phyloP scores from a whole-genome alignment of 2,888 invertebrate genomes.

The Stenotaenia linearis region DNA sequence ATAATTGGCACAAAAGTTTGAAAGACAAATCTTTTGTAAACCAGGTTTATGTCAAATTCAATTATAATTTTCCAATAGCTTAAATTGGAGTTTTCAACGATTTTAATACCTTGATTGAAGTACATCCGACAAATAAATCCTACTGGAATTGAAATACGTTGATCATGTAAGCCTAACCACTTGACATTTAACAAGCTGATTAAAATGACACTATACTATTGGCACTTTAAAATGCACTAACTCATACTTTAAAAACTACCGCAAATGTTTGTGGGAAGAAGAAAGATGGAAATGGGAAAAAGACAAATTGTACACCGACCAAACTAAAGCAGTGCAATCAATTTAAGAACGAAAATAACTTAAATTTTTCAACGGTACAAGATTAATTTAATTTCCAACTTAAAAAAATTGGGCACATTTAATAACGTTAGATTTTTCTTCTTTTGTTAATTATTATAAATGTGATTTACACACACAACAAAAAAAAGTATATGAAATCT shows the following conservation, averaged over 20 bases:
- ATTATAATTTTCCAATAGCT: background rate
- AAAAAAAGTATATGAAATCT: background rate
- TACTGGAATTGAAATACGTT: background rate
- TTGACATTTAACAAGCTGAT: background rate
- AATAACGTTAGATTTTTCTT: background rate
- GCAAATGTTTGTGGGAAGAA: slow-evolving; percentile 4
- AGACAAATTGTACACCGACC: background rate
- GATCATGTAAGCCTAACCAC: background rate
- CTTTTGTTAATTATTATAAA: background rate
- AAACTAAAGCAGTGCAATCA: background rate
- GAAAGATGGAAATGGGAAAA: background rate
- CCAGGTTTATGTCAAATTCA: too few relatives aligned
- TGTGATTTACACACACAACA: background rate
- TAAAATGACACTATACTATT: slow-evolving; percentile 5
- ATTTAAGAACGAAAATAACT: background rate
- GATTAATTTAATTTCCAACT: background rate
- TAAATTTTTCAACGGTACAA: background rate
- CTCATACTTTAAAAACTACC: background rate
- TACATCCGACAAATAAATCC: background rate
- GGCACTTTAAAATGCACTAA: slow-evolving; percentile 1
- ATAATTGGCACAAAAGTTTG: background rate
- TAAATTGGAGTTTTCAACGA: background rate
- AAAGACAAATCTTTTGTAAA: too few relatives aligned
- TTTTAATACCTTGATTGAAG: background rate
- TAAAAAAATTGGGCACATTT: background rate